Evolutionary conservation across 1,140 invertebrate species (phyloP).

Genomic region (Drosophila mayri): DNA sequence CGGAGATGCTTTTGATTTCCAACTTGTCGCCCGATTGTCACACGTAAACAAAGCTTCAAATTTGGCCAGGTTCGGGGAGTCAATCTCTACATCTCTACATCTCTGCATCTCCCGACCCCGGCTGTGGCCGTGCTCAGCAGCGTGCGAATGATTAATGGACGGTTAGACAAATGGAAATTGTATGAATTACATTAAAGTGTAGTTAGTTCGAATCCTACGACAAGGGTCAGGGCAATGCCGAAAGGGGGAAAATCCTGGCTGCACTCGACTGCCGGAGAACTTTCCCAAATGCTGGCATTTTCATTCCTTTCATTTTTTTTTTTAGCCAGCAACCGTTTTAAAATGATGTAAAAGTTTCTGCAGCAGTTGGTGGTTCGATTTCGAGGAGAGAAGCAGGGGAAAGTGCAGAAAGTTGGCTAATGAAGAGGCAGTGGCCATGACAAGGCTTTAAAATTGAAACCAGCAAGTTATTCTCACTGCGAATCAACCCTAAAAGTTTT

Average conservation of each 20-base stretch:
- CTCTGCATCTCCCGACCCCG: slow-evolving; percentile 4
- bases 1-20: slow-evolving; percentile 65
- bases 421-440: slow-evolving; percentile 42
- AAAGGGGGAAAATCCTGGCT: slow-evolving; percentile 17
- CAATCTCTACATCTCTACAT: slow-evolving; percentile 39
- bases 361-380: slow-evolving; percentile 38
- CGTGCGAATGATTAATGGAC: slow-evolving; percentile 80
- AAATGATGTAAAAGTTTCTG: slow-evolving; percentile 58
- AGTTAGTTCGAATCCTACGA: slow-evolving; percentile 67
- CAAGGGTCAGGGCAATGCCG: slow-evolving; percentile 12
- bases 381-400: not conserved
- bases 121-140: slow-evolving; percentile 63
- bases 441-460: slow-evolving; percentile 38
- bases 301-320: slow-evolving; percentile 13
- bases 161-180: slow-evolving; percentile 81
- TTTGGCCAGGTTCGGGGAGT: slow-evolving; percentile 43
- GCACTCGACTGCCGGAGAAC: slow-evolving; percentile 35
- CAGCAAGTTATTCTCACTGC: not conserved
- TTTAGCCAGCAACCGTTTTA: slow-evolving; percentile 7
- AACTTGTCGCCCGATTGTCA: slow-evolving; percentile 81
- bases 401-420: slow-evolving; percentile 31
- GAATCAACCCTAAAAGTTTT: not conserved
- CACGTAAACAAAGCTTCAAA: slow-evolving; percentile 81
- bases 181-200: slow-evolving; percentile 83
- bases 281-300: slow-evolving; percentile 50